Percentiles rank a stretch among this genome's conserved stretches.
Conservation (phyloP, 2,888 invertebrate species). For the Stenotaenia linearis region DNA sequence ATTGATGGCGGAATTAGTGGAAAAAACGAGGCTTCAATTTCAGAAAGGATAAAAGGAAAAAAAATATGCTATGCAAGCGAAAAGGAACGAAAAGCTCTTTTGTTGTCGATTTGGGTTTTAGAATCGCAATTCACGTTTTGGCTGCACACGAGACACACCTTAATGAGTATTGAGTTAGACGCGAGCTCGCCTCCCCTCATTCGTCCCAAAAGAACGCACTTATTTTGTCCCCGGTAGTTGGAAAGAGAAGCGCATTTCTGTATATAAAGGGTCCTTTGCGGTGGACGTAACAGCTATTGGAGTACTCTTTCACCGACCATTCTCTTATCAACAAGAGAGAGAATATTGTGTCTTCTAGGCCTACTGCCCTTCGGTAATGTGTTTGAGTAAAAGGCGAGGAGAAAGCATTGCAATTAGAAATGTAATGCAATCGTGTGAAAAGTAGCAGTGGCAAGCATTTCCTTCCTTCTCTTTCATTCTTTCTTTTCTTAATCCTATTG, state of each 20-base stretch:
- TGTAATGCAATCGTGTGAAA: background rate
- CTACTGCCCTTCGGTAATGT: background rate
- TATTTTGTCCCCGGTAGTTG: background rate
- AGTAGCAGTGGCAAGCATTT: background rate
- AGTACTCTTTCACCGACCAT: background rate
- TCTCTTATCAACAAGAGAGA: background rate
- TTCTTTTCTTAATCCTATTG: background rate
- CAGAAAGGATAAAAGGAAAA: background rate
- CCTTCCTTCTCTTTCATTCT: background rate
- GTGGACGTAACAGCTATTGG: slow-evolving; percentile 6
- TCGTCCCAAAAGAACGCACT: slow-evolving; percentile 5
- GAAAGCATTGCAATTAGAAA: background rate
- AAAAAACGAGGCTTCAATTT: background rate
- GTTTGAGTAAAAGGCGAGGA: background rate
- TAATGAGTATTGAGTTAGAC: slow-evolving; percentile 19
- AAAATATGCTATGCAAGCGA: background rate
- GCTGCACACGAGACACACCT: background rate
- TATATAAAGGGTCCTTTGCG: slow-evolving; percentile 9
- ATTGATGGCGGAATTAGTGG: background rate
- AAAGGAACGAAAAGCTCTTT: background rate
- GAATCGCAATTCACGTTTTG: background rate
- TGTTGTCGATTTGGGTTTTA: slow-evolving; percentile 13
- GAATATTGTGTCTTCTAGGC: background rate
- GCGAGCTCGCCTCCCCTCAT: background rate
- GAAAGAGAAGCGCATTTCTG: background rate